Evolutionary conservation across 2,888 invertebrate species (phyloP).

Genomic region (Netelia fuscicornis): DNA sequence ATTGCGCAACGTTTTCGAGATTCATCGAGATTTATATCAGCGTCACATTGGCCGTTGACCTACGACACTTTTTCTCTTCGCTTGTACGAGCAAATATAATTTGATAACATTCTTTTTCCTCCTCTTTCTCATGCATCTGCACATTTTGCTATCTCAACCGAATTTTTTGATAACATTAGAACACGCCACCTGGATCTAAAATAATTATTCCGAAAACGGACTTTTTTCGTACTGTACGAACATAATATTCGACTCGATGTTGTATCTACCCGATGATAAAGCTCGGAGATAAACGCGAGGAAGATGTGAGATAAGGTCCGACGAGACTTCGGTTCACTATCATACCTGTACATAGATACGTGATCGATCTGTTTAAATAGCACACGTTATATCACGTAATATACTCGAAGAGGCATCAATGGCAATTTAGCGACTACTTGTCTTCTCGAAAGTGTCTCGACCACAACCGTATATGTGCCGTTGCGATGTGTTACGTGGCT

Average conservation of each 20-base stretch:
- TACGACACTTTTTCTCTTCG: constrained; percentile 57
- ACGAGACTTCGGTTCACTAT: background rate
- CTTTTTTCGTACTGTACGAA: background rate
- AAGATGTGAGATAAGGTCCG: constrained; percentile 19
- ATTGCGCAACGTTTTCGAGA: constrained; percentile 61
- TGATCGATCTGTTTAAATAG: background rate
- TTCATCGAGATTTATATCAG: constrained; percentile 66
- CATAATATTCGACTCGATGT: constrained; percentile 17
- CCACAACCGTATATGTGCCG: constrained; percentile 25
- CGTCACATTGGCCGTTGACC: constrained; percentile 67
- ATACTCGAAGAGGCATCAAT: background rate
- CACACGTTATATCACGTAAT: constrained; percentile 31
- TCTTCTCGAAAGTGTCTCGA: background rate
- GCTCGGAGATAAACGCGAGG: background rate
- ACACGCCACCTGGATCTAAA: too few relatives aligned
- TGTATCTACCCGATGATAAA: constrained; percentile 3
- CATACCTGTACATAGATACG: background rate
- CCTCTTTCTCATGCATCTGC: background rate
- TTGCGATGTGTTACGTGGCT: background rate
- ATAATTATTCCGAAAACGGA: too few relatives aligned
- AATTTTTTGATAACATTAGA: background rate
- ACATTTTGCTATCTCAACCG: background rate
- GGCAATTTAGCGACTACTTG: constrained; percentile 28
- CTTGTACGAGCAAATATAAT: background rate
- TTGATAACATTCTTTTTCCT: background rate